A percentile compares a stretch with the other conserved stretches of the same genome.
These are phyloP conservation scores for Macroramphosus scolopax DNA, from an alignment of 2,797 vertebrate species.

Conservation along the genomic window DNA sequence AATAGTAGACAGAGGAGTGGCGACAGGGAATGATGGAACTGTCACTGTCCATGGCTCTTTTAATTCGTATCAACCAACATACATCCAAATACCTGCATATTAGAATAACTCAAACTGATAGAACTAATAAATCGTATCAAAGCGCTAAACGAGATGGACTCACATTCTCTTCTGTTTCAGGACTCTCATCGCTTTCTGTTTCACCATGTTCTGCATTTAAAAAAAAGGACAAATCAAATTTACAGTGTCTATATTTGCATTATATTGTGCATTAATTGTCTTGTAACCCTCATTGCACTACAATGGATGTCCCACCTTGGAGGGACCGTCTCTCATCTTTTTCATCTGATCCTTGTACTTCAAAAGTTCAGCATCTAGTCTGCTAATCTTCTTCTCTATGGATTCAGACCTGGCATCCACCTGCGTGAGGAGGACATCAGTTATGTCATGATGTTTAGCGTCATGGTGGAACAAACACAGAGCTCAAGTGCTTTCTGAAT, in stretches of 20 bases:
- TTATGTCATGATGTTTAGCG: too few species aligned
- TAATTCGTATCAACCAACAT: too few species aligned
- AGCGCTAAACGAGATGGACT: conserved; percentile 73
- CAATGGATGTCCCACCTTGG: conserved; percentile 81
- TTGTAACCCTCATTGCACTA: too few species aligned
- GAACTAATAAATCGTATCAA: too few species aligned
- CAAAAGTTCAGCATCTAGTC: conserved; percentile 89
- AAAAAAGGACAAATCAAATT: conserved; percentile 26
- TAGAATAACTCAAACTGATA: too few species aligned
- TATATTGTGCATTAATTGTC: too few species aligned
- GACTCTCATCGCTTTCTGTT: conserved; percentile 96
- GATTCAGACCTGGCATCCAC: conserved; percentile 93
- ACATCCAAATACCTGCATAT: too few species aligned
- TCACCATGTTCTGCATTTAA: conserved; percentile 90
- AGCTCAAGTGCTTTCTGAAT: not conserved
- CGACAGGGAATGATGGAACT: too few species aligned
- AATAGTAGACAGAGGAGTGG: too few species aligned
- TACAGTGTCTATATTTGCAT: not conserved
- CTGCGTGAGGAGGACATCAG: conserved; percentile 61
- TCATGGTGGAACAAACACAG: too few species aligned
- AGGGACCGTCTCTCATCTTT: conserved; percentile 98
- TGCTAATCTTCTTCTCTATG: conserved; percentile 94
- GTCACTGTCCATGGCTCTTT: too few species aligned
- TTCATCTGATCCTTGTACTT: conserved; percentile 99
- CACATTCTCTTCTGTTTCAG: conserved; percentile 98